phyloP scores from a whole-genome alignment of 2,888 invertebrate genomes.

The Theretra japonica region DNA sequence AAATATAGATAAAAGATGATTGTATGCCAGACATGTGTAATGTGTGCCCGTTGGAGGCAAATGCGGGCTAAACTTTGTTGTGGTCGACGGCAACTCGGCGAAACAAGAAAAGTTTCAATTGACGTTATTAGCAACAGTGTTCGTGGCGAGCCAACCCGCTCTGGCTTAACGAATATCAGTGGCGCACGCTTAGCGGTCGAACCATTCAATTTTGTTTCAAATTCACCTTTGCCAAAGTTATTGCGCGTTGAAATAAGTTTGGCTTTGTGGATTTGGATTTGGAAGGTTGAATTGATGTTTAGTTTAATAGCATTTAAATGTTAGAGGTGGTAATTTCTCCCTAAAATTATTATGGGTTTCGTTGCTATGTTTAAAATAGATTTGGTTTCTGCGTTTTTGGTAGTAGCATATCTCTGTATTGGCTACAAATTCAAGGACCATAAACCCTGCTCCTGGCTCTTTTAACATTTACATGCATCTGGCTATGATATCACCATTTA shows the following conservation, averaged over 20 bases:
- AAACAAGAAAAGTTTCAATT: conserved; percentile 34
- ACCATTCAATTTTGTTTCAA: conserved; percentile 23
- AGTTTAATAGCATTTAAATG: too few relatives aligned
- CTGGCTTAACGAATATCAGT: conserved; percentile 28
- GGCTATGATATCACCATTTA: too few relatives aligned
- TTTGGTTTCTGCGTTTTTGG: too few relatives aligned
- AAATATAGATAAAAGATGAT: background rate
- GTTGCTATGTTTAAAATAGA: too few relatives aligned
- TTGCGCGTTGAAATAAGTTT: background rate
- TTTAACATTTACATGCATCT: too few relatives aligned
- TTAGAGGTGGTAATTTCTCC: too few relatives aligned
- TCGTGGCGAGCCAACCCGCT: conserved; percentile 29
- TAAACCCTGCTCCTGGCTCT: too few relatives aligned
- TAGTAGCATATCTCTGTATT: too few relatives aligned
- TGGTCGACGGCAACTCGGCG: conserved; percentile 26
- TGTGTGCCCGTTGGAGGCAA: conserved; percentile 10
- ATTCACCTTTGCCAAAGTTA: conserved; percentile 5
- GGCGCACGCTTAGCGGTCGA: conserved; percentile 15
- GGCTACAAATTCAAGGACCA: too few relatives aligned
- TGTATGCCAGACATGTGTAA: conserved; percentile 13
- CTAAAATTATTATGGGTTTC: too few relatives aligned
- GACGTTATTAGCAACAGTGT: conserved; percentile 33
- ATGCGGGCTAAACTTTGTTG: conserved; percentile 36
- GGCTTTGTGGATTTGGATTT: background rate
- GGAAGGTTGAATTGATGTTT: too few relatives aligned